A percentile compares a stretch with the other conserved stretches of the same genome.
phyloP scores from a whole-genome alignment of 2,113 vertebrate genomes.

The Misgurnus anguillicaudatus region DNA sequence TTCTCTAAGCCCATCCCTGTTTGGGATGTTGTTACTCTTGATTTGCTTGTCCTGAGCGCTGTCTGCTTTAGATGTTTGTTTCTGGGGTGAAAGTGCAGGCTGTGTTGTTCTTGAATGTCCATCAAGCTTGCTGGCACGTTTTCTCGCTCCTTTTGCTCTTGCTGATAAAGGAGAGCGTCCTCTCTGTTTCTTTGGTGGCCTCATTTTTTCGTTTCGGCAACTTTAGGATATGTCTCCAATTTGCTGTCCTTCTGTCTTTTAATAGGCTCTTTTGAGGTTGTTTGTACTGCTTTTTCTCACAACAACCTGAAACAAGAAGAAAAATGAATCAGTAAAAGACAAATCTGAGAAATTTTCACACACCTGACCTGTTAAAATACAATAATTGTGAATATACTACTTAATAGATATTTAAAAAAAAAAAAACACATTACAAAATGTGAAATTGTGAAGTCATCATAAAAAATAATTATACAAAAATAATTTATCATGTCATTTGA shows the following conservation, averaged over 20 bases:
- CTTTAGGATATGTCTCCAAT: not conserved
- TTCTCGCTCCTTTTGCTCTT: conserved; percentile 79
- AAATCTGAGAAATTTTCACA: not conserved
- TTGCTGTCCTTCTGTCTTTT: conserved; percentile 44
- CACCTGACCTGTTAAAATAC: not conserved
- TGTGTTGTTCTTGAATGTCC: conserved; percentile 63
- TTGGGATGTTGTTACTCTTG: conserved; percentile 57
- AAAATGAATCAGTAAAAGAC: not conserved
- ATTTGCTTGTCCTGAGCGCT: conserved; percentile 60
- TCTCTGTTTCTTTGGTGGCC: conserved; percentile 79
- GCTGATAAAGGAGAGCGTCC: conserved; percentile 75
- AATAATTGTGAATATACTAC: not conserved
- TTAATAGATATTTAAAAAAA: no score
- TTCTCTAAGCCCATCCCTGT: conserved; percentile 66
- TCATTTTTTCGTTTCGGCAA: conserved; percentile 66
- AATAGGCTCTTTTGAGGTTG: conserved; percentile 24
- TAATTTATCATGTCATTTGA: no score
- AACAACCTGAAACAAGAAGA: conserved; percentile 42
- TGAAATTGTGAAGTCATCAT: no score
- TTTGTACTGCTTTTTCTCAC: not conserved
- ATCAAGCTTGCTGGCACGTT: conserved; percentile 60
- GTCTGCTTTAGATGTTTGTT: conserved; percentile 58
- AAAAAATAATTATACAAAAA: no score
- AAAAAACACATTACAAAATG: no score
- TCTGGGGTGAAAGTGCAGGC: conserved; percentile 57